Evolutionary conservation across 2,797 vertebrate species (phyloP).

Genomic region (Sebastes hubbsi): DNA sequence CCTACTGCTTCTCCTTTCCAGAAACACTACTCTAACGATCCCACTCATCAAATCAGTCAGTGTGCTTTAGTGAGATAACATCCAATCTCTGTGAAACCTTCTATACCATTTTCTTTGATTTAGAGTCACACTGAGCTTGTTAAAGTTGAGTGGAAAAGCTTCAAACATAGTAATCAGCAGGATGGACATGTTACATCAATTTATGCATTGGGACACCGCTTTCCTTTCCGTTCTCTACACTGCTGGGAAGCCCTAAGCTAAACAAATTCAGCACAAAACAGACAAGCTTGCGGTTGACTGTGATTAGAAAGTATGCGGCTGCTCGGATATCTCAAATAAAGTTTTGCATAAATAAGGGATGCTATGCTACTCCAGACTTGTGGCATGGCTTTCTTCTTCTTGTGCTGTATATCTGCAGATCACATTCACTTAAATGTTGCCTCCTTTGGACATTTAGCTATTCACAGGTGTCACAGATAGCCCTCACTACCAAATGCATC

Average conservation of each 20-base stretch:
- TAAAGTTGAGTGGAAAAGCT: neutral
- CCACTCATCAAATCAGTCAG: conserved; percentile 3
- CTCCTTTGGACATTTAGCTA: neutral
- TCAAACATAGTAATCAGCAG: neutral
- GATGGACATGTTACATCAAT: neutral
- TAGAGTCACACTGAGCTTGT: neutral
- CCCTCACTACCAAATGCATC: neutral
- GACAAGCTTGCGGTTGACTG: neutral
- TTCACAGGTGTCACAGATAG: neutral
- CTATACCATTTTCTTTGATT: neutral
- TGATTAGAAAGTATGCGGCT: neutral
- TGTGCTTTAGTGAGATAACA: neutral
- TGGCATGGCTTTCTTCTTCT: neutral
- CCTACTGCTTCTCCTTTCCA: neutral
- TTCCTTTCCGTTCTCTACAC: neutral
- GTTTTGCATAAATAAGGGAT: neutral
- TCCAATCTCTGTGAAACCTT: neutral
- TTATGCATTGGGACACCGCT: neutral
- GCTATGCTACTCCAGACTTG: neutral
- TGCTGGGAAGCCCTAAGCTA: neutral
- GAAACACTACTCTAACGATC: neutral
- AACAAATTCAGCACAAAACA: neutral
- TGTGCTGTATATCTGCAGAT: neutral
- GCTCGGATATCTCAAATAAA: neutral
- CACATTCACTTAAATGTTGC: neutral